phyloP scores from a whole-genome alignment of 2,113 vertebrate genomes.

The Gymnarchus niloticus region DNA sequence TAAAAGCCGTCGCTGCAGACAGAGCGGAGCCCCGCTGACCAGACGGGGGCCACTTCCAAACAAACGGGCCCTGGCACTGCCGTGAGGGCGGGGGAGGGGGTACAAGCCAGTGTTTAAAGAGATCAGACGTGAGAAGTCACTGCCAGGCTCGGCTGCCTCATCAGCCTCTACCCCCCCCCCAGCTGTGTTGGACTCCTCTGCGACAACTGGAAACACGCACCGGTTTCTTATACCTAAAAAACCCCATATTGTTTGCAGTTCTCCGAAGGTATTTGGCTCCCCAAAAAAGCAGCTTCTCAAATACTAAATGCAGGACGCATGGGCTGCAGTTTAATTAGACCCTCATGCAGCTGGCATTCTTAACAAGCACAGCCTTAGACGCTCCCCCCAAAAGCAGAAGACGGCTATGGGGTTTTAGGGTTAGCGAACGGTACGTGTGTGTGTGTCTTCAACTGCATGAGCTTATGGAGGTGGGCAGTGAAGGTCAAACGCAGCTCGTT shows the following conservation, averaged over 20 bases:
- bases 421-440: neutral
- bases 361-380: conserved; percentile 57
- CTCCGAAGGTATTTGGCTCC: conserved; percentile 32
- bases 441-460: neutral
- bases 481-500: neutral
- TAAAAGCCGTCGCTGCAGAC: neutral
- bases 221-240: conserved; percentile 14
- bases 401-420: neutral
- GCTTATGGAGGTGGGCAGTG: neutral
- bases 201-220: neutral
- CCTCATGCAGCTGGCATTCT: conserved; percentile 52
- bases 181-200: neutral
- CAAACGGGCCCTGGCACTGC: neutral
- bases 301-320: conserved; percentile 67
- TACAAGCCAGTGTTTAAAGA: neutral
- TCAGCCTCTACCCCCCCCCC: too few species aligned
- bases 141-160: neutral
- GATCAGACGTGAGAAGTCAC: too few species aligned
- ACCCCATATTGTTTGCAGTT: conserved; percentile 34
- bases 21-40: neutral
- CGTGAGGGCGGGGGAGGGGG: neutral
- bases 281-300: conserved; percentile 27
- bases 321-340: conserved; percentile 59
- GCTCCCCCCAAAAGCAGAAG: neutral
- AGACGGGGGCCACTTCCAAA: neutral